Conservation (phyloP, 2,888 invertebrate genomes). For the Heliconius erato region DNA sequence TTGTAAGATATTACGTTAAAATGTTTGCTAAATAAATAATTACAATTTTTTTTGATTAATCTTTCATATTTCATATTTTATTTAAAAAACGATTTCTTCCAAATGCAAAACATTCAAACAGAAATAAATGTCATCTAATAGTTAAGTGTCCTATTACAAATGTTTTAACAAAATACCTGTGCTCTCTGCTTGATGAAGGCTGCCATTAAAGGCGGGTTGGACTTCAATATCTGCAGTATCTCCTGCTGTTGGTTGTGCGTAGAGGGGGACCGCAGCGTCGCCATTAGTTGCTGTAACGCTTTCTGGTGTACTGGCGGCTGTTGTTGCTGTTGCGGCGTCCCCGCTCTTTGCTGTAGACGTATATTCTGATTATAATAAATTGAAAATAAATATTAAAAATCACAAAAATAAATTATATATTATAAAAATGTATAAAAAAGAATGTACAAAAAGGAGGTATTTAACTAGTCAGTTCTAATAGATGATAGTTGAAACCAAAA, state of each 20-base stretch:
- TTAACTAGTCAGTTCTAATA: too few relatives aligned
- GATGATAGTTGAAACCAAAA: too few relatives aligned
- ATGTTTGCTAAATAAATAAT: background rate
- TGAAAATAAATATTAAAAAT: background rate
- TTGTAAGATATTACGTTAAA: background rate
- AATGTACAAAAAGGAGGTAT: too few relatives aligned
- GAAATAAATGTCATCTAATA: too few relatives aligned
- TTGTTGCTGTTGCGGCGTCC: slow-evolving; percentile 74
- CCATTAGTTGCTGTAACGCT: slow-evolving; percentile 94
- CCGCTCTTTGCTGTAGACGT: slow-evolving; percentile 63
- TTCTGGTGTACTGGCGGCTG: slow-evolving; percentile 83
- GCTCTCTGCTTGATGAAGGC: slow-evolving; percentile 96
- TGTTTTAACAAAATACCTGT: slow-evolving; percentile 74
- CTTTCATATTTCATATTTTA: too few relatives aligned
- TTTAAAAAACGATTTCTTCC: too few relatives aligned
- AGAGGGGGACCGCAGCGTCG: slow-evolving; percentile 95
- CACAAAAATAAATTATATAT: background rate
- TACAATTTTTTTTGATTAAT: background rate
- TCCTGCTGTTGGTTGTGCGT: slow-evolving; percentile 97
- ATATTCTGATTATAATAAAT: background rate
- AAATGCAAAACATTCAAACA: too few relatives aligned
- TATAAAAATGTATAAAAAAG: too few relatives aligned
- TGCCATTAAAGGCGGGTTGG: slow-evolving; percentile 97
- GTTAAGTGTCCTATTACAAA: too few relatives aligned
- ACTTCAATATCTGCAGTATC: slow-evolving; percentile 95